These are phyloP conservation scores for Brachionus asplanchnoidis DNA, from an alignment of 1,140 invertebrate genomes.

Conservation along the genomic window DNA sequence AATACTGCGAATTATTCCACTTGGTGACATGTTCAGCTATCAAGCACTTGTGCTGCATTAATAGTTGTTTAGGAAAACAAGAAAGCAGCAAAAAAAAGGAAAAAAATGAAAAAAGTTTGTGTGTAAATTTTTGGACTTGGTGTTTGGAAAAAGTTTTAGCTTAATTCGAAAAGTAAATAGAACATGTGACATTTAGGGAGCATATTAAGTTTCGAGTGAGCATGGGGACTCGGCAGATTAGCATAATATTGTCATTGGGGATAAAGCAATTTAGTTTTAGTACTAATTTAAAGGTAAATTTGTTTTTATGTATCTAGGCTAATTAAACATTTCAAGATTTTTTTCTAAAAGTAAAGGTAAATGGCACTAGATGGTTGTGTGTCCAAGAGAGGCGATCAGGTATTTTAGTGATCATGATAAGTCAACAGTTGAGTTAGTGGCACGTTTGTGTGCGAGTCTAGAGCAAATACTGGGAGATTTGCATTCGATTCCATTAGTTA, in stretches of 20 bases:
- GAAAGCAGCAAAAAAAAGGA: neutral
- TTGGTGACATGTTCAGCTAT: neutral
- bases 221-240: neutral
- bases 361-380: neutral
- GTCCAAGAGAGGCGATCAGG: neutral
- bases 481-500: neutral
- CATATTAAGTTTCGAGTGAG: neutral
- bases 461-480: neutral
- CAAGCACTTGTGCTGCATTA: neutral
- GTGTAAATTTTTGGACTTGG: neutral
- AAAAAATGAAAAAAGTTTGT: neutral
- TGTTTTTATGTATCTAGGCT: slow-evolving; percentile 35
- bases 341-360: neutral
- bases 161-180: neutral
- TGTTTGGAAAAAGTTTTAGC: neutral
- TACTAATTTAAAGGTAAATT: slow-evolving; percentile 18
- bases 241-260: slow-evolving; percentile 22
- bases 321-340: slow-evolving; percentile 32
- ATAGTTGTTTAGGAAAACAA: neutral
- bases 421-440: neutral
- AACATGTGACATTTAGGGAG: neutral
- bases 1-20: neutral
- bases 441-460: neutral
- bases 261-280: neutral
- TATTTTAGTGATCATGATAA: neutral